Conservation (phyloP, 2,888 invertebrate species). For the Scrobipalpa atriplicella region DNA sequence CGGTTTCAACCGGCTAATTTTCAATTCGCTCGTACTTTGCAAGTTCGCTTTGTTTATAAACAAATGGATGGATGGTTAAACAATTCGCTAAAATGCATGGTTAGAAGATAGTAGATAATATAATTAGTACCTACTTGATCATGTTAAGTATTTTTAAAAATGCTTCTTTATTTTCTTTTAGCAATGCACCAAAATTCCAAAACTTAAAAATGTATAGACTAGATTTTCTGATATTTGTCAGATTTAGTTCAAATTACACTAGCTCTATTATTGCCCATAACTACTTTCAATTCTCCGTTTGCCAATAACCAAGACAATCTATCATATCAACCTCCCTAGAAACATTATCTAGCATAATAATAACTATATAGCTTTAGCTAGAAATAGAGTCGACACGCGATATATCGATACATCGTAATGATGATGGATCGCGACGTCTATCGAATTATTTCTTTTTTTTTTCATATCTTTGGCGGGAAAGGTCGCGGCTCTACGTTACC, state of each 20-base stretch:
- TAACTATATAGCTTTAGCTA: slow-evolving; percentile 8
- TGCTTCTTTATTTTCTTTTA: no score
- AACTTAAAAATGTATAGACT: no score
- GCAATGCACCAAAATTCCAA: no score
- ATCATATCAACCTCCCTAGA: slow-evolving; percentile 23
- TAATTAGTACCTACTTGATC: no score
- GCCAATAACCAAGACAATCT: slow-evolving; percentile 21
- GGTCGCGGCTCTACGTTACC: slow-evolving; percentile 10
- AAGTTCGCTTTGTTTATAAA: slow-evolving; percentile 32
- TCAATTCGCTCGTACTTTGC: slow-evolving; percentile 42
- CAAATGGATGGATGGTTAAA: slow-evolving; percentile 22
- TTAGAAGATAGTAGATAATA: no score
- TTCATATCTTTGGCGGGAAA: slow-evolving; percentile 19
- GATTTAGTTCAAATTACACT: not conserved
- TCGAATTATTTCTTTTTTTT: slow-evolving; percentile 29
- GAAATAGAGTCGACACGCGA: slow-evolving; percentile 30
- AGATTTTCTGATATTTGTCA: no score
- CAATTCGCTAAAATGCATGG: not conserved
- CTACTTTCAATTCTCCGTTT: slow-evolving; percentile 7
- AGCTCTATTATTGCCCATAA: not conserved
- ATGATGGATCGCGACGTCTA: slow-evolving; percentile 31
- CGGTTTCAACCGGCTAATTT: slow-evolving; percentile 46
- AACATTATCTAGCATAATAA: slow-evolving; percentile 23
- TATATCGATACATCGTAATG: slow-evolving; percentile 35
- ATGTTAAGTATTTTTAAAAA: no score